Evolutionary conservation across 2,113 vertebrate genomes (phyloP), one percentile per base, ranked within the genome.

Genomic region (Spea bombifrons): DNA sequence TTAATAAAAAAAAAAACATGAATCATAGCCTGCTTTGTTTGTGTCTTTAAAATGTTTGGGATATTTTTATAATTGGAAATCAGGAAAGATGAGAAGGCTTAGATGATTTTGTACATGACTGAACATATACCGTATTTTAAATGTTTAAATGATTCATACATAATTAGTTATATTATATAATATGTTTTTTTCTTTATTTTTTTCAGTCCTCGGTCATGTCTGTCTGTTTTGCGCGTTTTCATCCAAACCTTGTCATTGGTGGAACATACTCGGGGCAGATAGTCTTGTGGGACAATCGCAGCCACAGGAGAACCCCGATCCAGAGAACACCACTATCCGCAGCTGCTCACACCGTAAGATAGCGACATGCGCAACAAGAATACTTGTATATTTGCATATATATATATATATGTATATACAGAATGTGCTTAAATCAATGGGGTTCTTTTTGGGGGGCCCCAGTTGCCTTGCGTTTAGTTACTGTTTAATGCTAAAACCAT

Each of bases 201-300:
- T 80, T 84, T 12, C 91, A 99, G 97, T 99, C 97, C 43, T 96
- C 97, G 0, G 95, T 98, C 88, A 97, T 99, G 89, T 98, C 97
- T 0, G 97, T 98, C 82, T 96, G 97, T 82, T 98, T 99, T 75
- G 96, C 97, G 43, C 95, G 92, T 81, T 99, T 99, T 88, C 97
- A 99, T 85, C 96, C 97, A 61, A 99, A 99, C 87, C 91, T 99
- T 75, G 90, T 98, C 0, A 95, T 98, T 12, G 96, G 97, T 66
- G 97, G 97, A 43, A 98, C 97, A 0, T 98, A 99, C 85, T 99
- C 96, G 0, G 97, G 97, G 69, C 96, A 99, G 86, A 98, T 99
- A 13, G 96, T 97, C 73, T 85, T 99, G 77, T 98, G 97, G 97
- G 97, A 99, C 86, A 98, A 98, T 83, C 95, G 97, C 83, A 98